Base-by-base conservation (phyloP, 2,888 invertebrate species). In the Seira ritae region DNA sequence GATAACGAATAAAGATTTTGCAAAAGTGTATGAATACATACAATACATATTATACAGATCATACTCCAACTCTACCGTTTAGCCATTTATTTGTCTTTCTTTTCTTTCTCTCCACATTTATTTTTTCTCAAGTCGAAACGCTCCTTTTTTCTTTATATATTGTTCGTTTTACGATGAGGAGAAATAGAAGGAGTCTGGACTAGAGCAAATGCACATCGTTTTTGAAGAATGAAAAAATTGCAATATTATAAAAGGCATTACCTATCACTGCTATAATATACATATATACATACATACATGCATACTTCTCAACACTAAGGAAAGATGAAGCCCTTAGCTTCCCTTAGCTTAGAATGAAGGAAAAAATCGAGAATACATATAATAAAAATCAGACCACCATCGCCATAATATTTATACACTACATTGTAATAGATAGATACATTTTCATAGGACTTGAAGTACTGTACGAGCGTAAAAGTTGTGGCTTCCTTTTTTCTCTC, bases 301-400 rank as follows among this genome's bases (percentile, higher is more conserved):
- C 31, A 4, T 31, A 31, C 31, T 31, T 31, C 55, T 17, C 55
- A 55, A 3, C 15, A 55, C n/a, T 55, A 31, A 55, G 17, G 17
- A 55, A 55, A 55, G 3, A 55, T 55, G 55, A 55, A 55, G 55
- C 55, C 55, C 6, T 55, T 42, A 42, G 55, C 55, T 12, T 55
- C 15, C 15, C 8, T 31, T 31, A 31, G 31, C 31, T 8, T 31
- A 31, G 8, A 31, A 31, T 50, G 42, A 42, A n/a, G 15, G 17
- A 20, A 62, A 77, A 77, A 69, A 77, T 62, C 4, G 10, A 62
- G 60, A 67, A 67, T 46, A 66, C 67, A 60, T 68, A 73, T 31
- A 73, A 80, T 74, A 80, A 74, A 78, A 74, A 80, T 80, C 73
- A 74, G 74, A 69, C 73, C 60, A 31, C 69, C 68, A 77, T 60